Percentiles rank a stretch among this genome's conserved stretches.
Evolutionary conservation across 2,888 invertebrate species (phyloP).

Genomic region (Mechanitis mazaeus): DNA sequence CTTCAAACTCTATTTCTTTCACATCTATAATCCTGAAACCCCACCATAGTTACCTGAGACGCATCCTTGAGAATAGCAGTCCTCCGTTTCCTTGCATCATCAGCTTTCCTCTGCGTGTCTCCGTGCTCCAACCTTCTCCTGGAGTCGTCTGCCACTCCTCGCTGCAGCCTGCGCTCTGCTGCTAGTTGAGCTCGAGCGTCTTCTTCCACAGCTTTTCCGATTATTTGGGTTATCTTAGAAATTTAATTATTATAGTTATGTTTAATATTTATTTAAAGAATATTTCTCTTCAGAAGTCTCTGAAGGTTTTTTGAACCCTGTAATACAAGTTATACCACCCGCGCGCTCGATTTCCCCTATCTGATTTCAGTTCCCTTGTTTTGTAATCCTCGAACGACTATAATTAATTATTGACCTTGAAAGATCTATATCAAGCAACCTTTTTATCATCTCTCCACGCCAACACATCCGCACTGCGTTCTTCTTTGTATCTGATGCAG

Average conservation of each 20-base stretch:
- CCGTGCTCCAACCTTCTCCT: slow-evolving; percentile 40
- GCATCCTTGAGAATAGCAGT: slow-evolving; percentile 46
- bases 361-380: no score
- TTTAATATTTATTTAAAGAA: no score
- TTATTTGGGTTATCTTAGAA: slow-evolving; percentile 42
- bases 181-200: slow-evolving; percentile 50
- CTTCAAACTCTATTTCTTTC: no score
- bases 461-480: slow-evolving; percentile 43
- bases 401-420: not conserved
- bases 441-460: slow-evolving; percentile 51
- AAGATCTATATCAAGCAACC: slow-evolving; percentile 33
- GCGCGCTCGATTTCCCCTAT: no score
- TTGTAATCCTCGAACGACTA: no score
- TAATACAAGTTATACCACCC: no score
- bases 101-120: slow-evolving; percentile 39
- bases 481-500: slow-evolving; percentile 53
- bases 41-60: slow-evolving; percentile 43
- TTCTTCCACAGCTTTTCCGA: slow-evolving; percentile 50
- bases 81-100: slow-evolving; percentile 45
- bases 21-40: no score
- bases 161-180: slow-evolving; percentile 47
- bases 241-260: not conserved
- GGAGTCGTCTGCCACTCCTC: slow-evolving; percentile 43
- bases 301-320: no score
- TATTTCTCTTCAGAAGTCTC: no score